Base-by-base conservation (phyloP, 2,888 invertebrate genomes). In the Resseliella maxima region DNA sequence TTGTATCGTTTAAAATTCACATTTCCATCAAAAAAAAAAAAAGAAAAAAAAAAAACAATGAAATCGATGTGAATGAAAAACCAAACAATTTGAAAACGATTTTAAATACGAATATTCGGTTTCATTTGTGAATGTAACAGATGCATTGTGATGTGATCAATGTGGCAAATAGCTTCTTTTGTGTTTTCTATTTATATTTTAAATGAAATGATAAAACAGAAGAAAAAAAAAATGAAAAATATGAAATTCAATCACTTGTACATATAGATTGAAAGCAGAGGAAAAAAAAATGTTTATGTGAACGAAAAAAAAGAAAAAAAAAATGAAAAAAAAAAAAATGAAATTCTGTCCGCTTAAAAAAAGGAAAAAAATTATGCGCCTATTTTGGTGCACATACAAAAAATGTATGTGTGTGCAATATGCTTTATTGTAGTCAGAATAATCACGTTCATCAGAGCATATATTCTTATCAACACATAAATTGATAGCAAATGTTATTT, bases 251-350 rank as follows among this genome's bases (percentile, higher is more conserved):
- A 27, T 12, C 31, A 59, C n/a, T 27, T 72, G 72, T 72, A 72
- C 31, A 72, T 72, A 72, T 59, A 59, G 6, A 72, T 31, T 24
- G 2, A 59, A 12, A 12, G 27, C 24, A 24, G 27, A 59, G 5
- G 5, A 59, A 27, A 59, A 59, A n/a, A 72, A 15, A 72, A 72
- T 72, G 35, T 72, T 72, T 72, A 31, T 72, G 31, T 72, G n/a
- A n/a, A n/a, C n/a, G n/a, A n/a, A n/a, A n/a, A n/a, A n/a, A n/a
- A 72, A 6, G 31, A 72, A 50, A 50, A 15, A 50, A 8, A 50
- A 41, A n/a, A n/a, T n/a, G n/a, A n/a, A n/a, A 72, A 6, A 72
- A 72, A 50, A 50, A 15, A 50, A 8, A 50, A 41, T 12, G 12
- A 41, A 8, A 50, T 50, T 59, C n/a, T n/a, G 24, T 59, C 12